These are phyloP conservation scores for Lota lota DNA, from an alignment of 2,113 vertebrate species.

Conservation along the genomic window DNA sequence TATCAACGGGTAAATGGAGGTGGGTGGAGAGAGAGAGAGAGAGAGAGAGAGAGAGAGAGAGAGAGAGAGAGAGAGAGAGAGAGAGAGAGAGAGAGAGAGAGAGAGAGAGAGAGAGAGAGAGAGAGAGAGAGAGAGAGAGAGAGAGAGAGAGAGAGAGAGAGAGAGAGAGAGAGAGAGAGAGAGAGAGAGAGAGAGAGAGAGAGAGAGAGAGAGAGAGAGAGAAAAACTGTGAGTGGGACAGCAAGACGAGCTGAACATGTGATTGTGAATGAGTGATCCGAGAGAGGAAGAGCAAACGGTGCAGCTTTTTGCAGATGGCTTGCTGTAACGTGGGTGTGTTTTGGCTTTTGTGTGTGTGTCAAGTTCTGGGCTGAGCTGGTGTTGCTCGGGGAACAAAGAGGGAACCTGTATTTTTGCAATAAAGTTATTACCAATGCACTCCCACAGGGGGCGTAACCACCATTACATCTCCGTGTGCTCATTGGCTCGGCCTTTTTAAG, in stretches of 20 bases:
- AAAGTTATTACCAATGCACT: conserved; percentile 82
- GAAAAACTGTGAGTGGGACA: conserved; percentile 30
- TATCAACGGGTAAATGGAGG: neutral
- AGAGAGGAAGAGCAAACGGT: conserved; percentile 4
- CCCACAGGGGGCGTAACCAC: conserved; percentile 75
- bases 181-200: conserved; percentile 17
- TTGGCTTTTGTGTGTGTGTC: conserved; percentile 43
- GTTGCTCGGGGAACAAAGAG: conserved; percentile 73
- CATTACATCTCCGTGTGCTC: conserved; percentile 30
- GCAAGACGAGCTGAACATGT: neutral
- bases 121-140: conserved; percentile 23
- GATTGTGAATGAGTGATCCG: conserved; percentile 27
- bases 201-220: conserved; percentile 51
- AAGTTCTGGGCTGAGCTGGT: conserved; percentile 57
- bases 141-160: too few species aligned
- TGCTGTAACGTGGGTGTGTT: conserved; percentile 25
- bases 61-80: conserved; percentile 34
- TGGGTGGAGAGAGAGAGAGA: neutral
- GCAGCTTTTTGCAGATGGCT: conserved; percentile 35
- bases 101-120: neutral
- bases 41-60: neutral
- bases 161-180: neutral
- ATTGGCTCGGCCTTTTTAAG: conserved; percentile 10
- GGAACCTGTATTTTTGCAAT: conserved; percentile 86
- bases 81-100: conserved; percentile 43